Evolutionary conservation across 2,113 vertebrate species (phyloP), one percentile per base, ranked within the genome.

Genomic region (Argyrosomus japonicus): DNA sequence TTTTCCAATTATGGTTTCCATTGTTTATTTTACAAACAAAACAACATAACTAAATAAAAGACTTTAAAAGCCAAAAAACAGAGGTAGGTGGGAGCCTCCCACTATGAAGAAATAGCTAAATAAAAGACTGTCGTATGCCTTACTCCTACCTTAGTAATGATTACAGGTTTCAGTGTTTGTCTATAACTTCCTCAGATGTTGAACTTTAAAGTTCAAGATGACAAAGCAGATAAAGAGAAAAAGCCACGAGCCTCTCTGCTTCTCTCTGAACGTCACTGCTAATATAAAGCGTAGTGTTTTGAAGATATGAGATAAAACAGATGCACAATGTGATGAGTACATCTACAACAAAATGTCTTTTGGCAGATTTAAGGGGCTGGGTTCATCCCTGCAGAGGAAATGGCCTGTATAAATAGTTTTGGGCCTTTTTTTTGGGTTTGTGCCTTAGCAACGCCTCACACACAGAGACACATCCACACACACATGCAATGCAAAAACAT

Each of bases 1-100:
- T 81, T 80, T 76, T 60, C 54, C 56, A 84, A 68, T 80, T 53
- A 76, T 62, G 47, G 77, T 71, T 75, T 1, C 57, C 53, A 72
- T 78, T 89, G 82, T 91, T 90, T 91, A 79, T 86, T 68, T 50
- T 23, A 57, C n/a, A 72, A 82, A 91, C 62, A 78, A 85, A 79
- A 75, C 77, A 88, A 79, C 63, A 81, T 60, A 25, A 3, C 43
- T 53, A 61, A 68, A 79, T 82, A 68, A 82, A 81, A 81, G 43
- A 79, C 57, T 56, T 73, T 40, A 67, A 58, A 79, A 43, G 27
- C 17, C 17, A 3, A 8, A 54, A 57, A 61, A 62, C 40, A 51
- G 48, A 72, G 58, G 77, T 48, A 76, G 62, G 70, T 77, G 56
- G 63, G 10, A 60, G 32, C 70, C 84, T 85, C 86, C 82, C 48